These are phyloP conservation scores for Cephus pulcher DNA, from an alignment of 2,888 invertebrate genomes.

Conservation along the genomic window DNA sequence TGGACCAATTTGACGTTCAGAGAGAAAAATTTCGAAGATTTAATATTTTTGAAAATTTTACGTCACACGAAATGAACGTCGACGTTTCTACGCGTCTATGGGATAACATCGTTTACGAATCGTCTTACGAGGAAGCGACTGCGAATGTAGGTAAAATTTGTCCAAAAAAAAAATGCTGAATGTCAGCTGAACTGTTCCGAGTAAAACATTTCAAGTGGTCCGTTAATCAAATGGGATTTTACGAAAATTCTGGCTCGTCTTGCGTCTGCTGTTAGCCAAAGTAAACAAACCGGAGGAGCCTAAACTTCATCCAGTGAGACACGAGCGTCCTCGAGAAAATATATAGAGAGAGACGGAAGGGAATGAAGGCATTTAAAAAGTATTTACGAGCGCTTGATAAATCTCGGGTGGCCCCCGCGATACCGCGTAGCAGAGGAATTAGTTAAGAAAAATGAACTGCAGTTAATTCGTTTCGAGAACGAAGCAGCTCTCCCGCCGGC, in stretches of 20 bases:
- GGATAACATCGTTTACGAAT: not conserved
- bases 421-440: not conserved
- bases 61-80: no score
- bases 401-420: not conserved
- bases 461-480: not conserved
- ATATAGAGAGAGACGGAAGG: not conserved
- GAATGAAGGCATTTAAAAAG: not conserved
- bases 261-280: not conserved
- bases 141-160: not conserved
- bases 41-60: not conserved
- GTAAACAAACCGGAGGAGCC: not conserved
- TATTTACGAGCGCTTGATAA: constrained; percentile 2
- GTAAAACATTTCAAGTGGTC: not conserved
- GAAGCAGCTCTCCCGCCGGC: not conserved
- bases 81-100: no score
- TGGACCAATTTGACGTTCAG: not conserved
- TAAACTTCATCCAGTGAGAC: not conserved
- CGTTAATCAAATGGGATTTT: constrained; percentile 4
- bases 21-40: not conserved
- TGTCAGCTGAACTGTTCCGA: not conserved
- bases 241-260: not conserved
- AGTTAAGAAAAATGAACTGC: not conserved
- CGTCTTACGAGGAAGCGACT: no score
- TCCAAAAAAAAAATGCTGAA: not conserved
- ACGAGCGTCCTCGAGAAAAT: not conserved